Conservation (phyloP, 2,113 vertebrate species). For the Malurus melanocephalus region DNA sequence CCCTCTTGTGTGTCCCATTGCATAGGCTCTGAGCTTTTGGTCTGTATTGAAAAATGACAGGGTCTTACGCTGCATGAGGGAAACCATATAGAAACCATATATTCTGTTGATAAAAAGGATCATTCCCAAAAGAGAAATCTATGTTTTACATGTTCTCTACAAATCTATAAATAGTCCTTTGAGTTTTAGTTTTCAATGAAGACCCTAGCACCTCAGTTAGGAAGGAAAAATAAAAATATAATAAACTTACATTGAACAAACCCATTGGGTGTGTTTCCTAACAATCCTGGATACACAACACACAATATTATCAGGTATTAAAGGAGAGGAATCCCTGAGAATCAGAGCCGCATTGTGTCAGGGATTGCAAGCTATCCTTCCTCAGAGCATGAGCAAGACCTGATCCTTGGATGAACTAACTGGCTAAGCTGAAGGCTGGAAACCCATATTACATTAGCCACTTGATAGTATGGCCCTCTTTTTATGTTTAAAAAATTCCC, state of each 20-base stretch:
- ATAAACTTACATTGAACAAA: not conserved
- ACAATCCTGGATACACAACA: not conserved
- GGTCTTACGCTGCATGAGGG: not conserved
- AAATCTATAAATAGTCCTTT: slow-evolving; percentile 5
- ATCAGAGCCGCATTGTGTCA: not conserved
- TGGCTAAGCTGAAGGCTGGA: not conserved
- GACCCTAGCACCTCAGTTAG: not conserved
- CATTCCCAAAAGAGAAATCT: not conserved
- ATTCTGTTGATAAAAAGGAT: slow-evolving; percentile 2
- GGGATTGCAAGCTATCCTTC: not conserved
- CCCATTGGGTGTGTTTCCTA: not conserved
- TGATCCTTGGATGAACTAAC: not conserved
- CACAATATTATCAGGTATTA: not conserved
- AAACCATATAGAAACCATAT: not conserved
- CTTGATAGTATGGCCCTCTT: not conserved
- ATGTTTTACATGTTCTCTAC: not conserved
- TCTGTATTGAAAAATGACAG: not conserved
- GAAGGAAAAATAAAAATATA: slow-evolving; percentile 3
- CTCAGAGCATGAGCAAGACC: not conserved
- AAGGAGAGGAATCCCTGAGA: not conserved
- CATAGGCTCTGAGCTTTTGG: not conserved
- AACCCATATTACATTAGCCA: not conserved
- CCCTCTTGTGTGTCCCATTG: not conserved
- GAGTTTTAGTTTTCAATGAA: slow-evolving; percentile 44
- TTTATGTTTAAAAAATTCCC: not conserved